Evolutionary conservation across 2,113 vertebrate genomes (phyloP), one percentile per base, ranked within the genome.

Genomic region (Petrocephalus microphthalmus): DNA sequence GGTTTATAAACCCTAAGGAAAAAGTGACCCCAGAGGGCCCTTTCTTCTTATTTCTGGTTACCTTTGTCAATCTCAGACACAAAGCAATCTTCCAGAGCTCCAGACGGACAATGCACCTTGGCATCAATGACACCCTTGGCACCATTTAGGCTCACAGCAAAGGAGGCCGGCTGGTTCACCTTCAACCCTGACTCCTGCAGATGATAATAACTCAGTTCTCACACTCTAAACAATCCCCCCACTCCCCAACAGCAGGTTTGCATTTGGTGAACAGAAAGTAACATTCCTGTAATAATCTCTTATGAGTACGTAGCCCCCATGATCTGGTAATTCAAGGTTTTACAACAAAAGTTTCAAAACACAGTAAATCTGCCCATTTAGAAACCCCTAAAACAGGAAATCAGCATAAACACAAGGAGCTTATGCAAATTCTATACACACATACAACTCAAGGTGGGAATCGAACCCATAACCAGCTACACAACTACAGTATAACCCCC

Each of bases 101-200:
- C 96, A 0, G 96, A 96, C 49, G 96, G 96, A 88, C 96, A 96
- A 74, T 97, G 96, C 64, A 97, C 96, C 91, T 97, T 97, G 51
- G 96, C 96, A 91, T 97, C 96, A 0, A 97, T 96, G 93, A 96
- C 95, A 91, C 96, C 96, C 94, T 96, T 96, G 74, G 96, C 96
- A 71, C 96, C 96, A 0, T 97, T 97, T 91, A 97, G 92, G 92
- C 96, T 95, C 95, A 97, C 96, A 86, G 96, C 96, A 93, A 97
- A 97, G 90, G 96, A 96, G 90, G 95, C 96, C 13, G 96, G 96
- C 91, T 97, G 96, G 93, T 97, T 97, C 92, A 96, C 95, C 91
- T 97, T 97, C 93, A 97, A 92, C 92, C 96, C 96, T 89, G 96
- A 97, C 91, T 97, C 96, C 96, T 97, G 92, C 93, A 94, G 94